These are phyloP conservation scores for Zaprionus vittiger DNA, from an alignment of 1,140 invertebrate genomes.

Conservation along the genomic window DNA sequence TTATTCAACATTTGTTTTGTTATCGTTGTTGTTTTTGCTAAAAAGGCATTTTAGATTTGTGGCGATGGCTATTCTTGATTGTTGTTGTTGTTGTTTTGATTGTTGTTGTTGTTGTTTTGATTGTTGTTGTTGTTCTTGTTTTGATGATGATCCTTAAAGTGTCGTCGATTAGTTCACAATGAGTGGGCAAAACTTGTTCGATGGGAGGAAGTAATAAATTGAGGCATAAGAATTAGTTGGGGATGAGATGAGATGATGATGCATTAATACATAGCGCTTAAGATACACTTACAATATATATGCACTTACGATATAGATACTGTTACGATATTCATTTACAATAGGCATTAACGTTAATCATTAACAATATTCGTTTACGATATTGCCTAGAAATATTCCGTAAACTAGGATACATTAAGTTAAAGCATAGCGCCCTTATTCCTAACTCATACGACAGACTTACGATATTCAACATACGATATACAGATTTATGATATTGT, in stretches of 20 bases:
- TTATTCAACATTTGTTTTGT: neutral
- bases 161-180: slow-evolving; percentile 9
- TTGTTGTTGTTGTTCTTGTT: neutral
- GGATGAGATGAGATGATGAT: neutral
- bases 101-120: slow-evolving; percentile 1
- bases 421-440: no score
- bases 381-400: neutral
- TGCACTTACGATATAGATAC: no score
- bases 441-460: neutral
- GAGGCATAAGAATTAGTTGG: neutral
- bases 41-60: slow-evolving; percentile 17
- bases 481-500: neutral
- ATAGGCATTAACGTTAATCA: no score
- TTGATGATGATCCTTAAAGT: slow-evolving; percentile 13
- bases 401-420: no score
- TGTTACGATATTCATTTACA: no score
- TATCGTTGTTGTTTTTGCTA: slow-evolving; percentile 6
- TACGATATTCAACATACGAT: neutral
- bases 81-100: slow-evolving; percentile 3
- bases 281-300: neutral
- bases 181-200: neutral
- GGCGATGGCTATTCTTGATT: slow-evolving; percentile 1
- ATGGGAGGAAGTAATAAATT: neutral
- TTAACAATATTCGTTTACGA: neutral
- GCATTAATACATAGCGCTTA: neutral